phyloP scores from a whole-genome alignment of 2,888 invertebrate genomes.

The Polydrusus tereticollis region DNA sequence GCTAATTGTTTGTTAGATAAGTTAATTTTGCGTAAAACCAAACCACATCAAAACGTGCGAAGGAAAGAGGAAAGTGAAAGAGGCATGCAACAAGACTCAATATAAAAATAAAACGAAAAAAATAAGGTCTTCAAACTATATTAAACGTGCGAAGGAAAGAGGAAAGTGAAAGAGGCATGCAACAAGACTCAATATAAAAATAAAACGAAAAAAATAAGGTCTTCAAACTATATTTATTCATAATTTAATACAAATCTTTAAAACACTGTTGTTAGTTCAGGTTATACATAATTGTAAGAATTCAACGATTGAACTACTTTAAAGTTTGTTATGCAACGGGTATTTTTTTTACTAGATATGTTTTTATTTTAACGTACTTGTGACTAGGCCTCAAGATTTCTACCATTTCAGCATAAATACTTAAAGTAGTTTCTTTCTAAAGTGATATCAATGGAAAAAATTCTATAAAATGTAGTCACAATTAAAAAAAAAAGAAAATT shows the following conservation, averaged over 20 bases:
- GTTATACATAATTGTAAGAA: no score
- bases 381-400: no score
- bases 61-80: constrained; percentile 16
- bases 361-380: no score
- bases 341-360: no score
- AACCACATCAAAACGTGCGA: constrained; percentile 12
- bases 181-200: constrained; percentile 54
- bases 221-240: constrained; percentile 21
- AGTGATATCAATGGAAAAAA: background rate
- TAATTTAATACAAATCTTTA: constrained; percentile 7
- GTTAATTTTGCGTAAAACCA: no score
- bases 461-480: no score
- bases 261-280: background rate
- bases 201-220: constrained; percentile 33
- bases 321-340: background rate
- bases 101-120: constrained; percentile 42
- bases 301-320: constrained; percentile 4
- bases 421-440: background rate
- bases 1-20: no score
- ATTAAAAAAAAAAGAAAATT: no score
- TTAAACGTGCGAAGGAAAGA: constrained; percentile 19
- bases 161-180: constrained; percentile 41
- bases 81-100: constrained; percentile 55
- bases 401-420: no score
- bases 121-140: background rate